These are phyloP conservation scores for Sebastes schlegelii DNA, from an alignment of 2,113 vertebrate genomes.

Conservation along the genomic window DNA sequence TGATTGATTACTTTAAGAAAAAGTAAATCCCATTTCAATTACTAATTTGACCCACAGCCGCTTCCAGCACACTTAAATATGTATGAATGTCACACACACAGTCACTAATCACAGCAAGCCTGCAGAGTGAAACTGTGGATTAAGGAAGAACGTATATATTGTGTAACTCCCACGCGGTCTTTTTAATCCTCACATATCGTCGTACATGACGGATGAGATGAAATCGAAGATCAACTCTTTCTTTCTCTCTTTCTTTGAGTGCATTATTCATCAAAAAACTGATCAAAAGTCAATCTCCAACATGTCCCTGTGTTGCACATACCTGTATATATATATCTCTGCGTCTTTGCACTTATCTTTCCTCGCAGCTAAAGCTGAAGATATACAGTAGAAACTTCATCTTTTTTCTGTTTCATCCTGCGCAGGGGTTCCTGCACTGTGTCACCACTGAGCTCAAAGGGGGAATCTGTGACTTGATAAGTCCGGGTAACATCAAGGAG, in stretches of 20 bases:
- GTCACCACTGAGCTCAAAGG: slow-evolving; percentile 73
- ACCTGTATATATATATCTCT: slow-evolving; percentile 37
- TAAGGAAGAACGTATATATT: slow-evolving; percentile 42
- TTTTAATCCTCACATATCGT: slow-evolving; percentile 48
- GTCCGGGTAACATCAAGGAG: slow-evolving; percentile 82
- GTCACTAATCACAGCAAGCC: slow-evolving; percentile 39
- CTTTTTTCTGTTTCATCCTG: slow-evolving; percentile 65
- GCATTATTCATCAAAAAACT: slow-evolving; percentile 53
- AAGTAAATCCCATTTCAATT: slow-evolving; percentile 49
- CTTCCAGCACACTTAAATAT: slow-evolving; percentile 42
- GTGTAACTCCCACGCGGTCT: slow-evolving; percentile 21
- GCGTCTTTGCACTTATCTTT: slow-evolving; percentile 50
- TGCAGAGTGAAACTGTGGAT: slow-evolving; percentile 43
- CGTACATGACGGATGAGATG: slow-evolving; percentile 36
- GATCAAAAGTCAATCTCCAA: slow-evolving; percentile 54
- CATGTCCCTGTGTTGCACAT: slow-evolving; percentile 34
- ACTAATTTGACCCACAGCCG: slow-evolving; percentile 52
- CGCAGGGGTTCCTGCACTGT: slow-evolving; percentile 60
- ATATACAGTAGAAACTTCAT: slow-evolving; percentile 66
- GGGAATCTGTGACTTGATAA: slow-evolving; percentile 82
- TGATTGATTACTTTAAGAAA: slow-evolving; percentile 49
- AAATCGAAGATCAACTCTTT: slow-evolving; percentile 48
- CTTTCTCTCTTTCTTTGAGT: slow-evolving; percentile 23
- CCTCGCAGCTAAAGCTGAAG: slow-evolving; percentile 55
- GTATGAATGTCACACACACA: slow-evolving; percentile 34